Evolutionary conservation across 2,797 vertebrate species (phyloP).

Genomic region (Taenioides sp.): DNA sequence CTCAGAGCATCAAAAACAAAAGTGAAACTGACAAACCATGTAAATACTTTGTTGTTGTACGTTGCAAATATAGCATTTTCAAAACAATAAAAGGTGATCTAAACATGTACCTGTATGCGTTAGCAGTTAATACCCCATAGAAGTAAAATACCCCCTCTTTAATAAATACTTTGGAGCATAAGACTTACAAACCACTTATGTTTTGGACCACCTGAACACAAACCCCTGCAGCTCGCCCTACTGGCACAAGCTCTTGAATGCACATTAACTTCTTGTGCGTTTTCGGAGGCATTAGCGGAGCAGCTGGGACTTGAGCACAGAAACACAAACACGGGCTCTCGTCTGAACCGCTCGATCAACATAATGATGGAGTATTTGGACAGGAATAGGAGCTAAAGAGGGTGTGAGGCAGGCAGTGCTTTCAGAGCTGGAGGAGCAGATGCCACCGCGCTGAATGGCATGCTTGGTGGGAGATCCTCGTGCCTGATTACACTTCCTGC

Average conservation of each 20-base stretch:
- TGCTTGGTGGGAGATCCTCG: slow-evolving; percentile 67
- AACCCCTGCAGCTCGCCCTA: slow-evolving; percentile 13
- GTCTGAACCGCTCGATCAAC: slow-evolving; percentile 61
- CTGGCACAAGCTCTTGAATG: slow-evolving; percentile 12
- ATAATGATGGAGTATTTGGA: slow-evolving; percentile 76
- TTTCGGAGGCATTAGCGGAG: slow-evolving; percentile 61
- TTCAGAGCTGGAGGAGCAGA: slow-evolving; percentile 70
- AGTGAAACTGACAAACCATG: too few species aligned
- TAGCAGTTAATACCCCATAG: too few species aligned
- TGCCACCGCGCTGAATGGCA: slow-evolving; percentile 66
- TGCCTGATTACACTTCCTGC: slow-evolving; percentile 65
- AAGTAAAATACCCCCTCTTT: background rate
- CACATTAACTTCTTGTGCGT: slow-evolving; percentile 40
- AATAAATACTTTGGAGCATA: background rate
- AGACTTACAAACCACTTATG: background rate
- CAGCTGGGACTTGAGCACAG: slow-evolving; percentile 76
- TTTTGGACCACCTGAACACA: slow-evolving; percentile 11
- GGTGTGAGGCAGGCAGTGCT: slow-evolving; percentile 34
- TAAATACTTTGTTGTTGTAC: too few species aligned
- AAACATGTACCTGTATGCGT: too few species aligned
- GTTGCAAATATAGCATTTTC: too few species aligned
- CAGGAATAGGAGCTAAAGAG: slow-evolving; percentile 61
- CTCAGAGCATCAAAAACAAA: too few species aligned
- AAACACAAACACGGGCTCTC: slow-evolving; percentile 70
- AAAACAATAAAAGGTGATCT: too few species aligned